A percentile compares a stretch with the other conserved stretches of the same genome.
These are phyloP conservation scores for Babylonia areolata DNA, from an alignment of 1,140 invertebrate species.

Conservation along the genomic window DNA sequence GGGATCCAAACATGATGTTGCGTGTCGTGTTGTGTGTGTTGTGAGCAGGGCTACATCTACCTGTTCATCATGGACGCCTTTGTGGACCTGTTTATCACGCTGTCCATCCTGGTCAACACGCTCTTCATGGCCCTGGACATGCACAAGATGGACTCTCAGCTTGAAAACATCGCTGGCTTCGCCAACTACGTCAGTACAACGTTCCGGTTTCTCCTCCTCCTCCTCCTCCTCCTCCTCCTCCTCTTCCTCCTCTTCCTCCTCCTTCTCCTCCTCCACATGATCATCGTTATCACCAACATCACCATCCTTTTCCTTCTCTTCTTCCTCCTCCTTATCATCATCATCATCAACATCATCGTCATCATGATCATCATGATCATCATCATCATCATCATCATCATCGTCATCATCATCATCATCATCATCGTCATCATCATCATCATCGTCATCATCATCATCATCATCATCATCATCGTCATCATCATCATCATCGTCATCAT, in stretches of 20 bases:
- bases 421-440: neutral
- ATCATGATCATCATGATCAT: slow-evolving; percentile 92
- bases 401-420: slow-evolving; percentile 96
- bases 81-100: slow-evolving; percentile 97
- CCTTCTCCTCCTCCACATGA: neutral
- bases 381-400: slow-evolving; percentile 97
- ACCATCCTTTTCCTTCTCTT: slow-evolving; percentile 21
- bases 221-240: neutral
- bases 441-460: neutral
- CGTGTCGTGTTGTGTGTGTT: too few species aligned
- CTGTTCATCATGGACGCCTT: slow-evolving; percentile 98
- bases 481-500: too few species aligned
- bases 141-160: slow-evolving; percentile 85
- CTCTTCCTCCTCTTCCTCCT: neutral
- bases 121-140: slow-evolving; percentile 98
- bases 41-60: slow-evolving; percentile 87
- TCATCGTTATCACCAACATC: neutral
- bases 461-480: neutral
- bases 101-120: slow-evolving; percentile 98
- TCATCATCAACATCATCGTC: neutral
- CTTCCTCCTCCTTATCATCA: neutral
- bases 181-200: slow-evolving; percentile 94
- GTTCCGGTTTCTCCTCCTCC: neutral
- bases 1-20: too few species aligned
- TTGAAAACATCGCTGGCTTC: slow-evolving; percentile 87